Evolutionary conservation across 2,113 vertebrate genomes (phyloP).

Genomic region (Ploceus nigricollis): DNA sequence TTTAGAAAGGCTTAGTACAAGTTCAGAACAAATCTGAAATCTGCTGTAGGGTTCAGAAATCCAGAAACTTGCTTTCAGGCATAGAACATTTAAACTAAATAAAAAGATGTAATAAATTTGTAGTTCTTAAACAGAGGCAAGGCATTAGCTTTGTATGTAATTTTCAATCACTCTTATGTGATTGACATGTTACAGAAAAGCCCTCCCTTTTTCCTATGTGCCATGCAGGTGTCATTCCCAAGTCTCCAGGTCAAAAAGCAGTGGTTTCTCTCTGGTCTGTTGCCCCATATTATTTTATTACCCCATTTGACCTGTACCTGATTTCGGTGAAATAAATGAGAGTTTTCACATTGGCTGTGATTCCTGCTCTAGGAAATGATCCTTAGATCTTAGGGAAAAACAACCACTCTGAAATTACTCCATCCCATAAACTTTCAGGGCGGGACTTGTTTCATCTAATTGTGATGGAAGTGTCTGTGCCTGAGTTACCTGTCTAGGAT

Average conservation of each 20-base stretch:
- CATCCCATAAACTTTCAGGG: neutral
- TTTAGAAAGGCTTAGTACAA: neutral
- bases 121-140: neutral
- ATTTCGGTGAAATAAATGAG: neutral
- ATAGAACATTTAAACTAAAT: neutral
- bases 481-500: conserved; percentile 43
- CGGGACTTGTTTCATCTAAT: conserved; percentile 7
- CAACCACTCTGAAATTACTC: neutral
- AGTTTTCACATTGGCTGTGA: neutral
- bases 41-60: neutral
- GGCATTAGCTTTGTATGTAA: neutral
- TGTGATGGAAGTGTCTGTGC: neutral
- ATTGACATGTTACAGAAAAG: neutral
- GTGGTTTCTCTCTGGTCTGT: neutral
- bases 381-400: neutral
- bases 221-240: neutral
- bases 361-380: neutral
- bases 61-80: neutral
- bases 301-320: neutral
- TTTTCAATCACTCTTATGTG: neutral
- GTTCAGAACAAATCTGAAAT: conserved; percentile 16
- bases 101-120: neutral
- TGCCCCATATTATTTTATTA: neutral
- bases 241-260: neutral
- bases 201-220: neutral